A percentile compares a stretch with the other conserved stretches of the same genome.
phyloP scores from a whole-genome alignment of 2,797 vertebrate genomes.

The Sebastolobus altivelis region DNA sequence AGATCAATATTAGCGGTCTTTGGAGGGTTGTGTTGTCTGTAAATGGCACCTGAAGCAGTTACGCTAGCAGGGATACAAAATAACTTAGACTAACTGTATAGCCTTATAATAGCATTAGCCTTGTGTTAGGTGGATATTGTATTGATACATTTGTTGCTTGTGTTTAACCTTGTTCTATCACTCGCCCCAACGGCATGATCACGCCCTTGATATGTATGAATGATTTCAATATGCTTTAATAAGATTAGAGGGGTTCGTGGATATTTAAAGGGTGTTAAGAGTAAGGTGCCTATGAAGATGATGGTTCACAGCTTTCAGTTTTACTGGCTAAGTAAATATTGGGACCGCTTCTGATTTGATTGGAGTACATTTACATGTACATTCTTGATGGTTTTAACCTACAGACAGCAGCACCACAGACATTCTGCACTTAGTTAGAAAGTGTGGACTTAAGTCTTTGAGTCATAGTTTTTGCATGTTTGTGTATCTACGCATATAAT shows the following conservation, averaged over 20 bases:
- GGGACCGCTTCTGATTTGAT: neutral
- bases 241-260: neutral
- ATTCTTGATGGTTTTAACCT: neutral
- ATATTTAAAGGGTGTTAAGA: neutral
- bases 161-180: neutral
- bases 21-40: conserved; percentile 25
- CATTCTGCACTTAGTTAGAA: neutral
- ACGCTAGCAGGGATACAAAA: conserved; percentile 4
- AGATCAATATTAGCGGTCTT: conserved; percentile 43
- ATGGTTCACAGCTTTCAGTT: neutral
- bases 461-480: neutral
- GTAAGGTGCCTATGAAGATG: neutral
- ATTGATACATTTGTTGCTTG: conserved; percentile 3
- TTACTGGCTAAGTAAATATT: neutral
- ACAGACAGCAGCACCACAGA: neutral
- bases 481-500: neutral
- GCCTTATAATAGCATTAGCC: conserved; percentile 18
- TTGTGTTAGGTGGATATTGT: neutral
- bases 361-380: neutral
- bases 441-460: neutral
- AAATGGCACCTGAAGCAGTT: conserved; percentile 29
- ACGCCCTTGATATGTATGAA: neutral
- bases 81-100: conserved; percentile 5
- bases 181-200: neutral
- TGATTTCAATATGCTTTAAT: conserved; percentile 8